These are phyloP conservation scores for Phycodurus eques DNA, from an alignment of 2,113 vertebrate genomes.

Conservation along the genomic window DNA sequence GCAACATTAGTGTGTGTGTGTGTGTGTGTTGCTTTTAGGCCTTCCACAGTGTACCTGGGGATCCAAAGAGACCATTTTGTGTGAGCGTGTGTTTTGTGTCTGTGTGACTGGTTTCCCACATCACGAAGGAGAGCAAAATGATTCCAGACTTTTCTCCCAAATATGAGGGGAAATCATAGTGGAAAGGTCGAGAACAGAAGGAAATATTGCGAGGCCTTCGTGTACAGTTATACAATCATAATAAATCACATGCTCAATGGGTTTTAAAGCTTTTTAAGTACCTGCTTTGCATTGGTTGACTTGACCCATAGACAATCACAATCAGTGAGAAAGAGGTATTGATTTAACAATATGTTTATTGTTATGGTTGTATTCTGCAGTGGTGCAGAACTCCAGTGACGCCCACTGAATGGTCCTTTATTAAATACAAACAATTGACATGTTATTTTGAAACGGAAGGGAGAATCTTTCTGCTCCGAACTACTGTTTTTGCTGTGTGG, in stretches of 20 bases:
- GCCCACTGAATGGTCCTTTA: background rate
- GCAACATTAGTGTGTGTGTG: background rate
- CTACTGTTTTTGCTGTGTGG: no score
- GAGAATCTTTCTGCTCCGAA: no score
- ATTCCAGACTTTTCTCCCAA: conserved; percentile 40
- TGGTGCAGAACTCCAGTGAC: background rate
- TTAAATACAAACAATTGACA: no score
- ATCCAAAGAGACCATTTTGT: conserved; percentile 17
- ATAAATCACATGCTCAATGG: conserved; percentile 15
- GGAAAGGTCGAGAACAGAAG: conserved; percentile 7
- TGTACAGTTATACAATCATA: background rate
- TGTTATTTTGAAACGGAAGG: no score
- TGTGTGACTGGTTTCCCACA: conserved; percentile 16
- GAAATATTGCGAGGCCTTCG: conserved; percentile 33
- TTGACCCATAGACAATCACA: background rate
- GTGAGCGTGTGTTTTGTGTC: conserved; percentile 4
- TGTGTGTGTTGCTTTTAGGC: conserved; percentile 5
- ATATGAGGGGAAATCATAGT: conserved; percentile 7
- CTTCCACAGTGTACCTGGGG: conserved; percentile 10
- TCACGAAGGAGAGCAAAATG: conserved; percentile 29
- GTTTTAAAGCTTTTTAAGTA: background rate
- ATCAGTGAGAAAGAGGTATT: background rate
- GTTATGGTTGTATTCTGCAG: background rate
- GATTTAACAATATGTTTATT: background rate
- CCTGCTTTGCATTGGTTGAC: background rate